Evolutionary conservation across 2,888 invertebrate genomes (phyloP).

Genomic region (Sialis lutaria): DNA sequence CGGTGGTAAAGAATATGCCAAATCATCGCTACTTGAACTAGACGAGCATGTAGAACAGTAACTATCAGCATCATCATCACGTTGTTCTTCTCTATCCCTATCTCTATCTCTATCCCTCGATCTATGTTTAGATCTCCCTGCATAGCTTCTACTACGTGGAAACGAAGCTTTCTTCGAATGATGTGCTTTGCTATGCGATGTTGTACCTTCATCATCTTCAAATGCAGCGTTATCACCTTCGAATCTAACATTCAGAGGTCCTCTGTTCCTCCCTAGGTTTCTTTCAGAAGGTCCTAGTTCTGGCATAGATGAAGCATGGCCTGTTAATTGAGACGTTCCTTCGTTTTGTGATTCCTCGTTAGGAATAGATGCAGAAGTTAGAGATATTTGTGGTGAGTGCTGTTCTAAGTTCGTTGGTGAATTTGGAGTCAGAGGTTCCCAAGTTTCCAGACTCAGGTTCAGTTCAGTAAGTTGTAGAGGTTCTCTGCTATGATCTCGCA

Average conservation of each 20-base stretch:
- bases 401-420: not conserved
- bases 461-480: conserved; percentile 40
- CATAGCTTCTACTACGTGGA: conserved; percentile 34
- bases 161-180: conserved; percentile 21
- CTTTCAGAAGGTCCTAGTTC: conserved; percentile 27
- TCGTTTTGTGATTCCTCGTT: conserved; percentile 12
- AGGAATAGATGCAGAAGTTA: not conserved
- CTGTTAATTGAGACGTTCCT: conserved; percentile 10
- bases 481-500: conserved; percentile 37
- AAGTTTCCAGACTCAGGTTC: conserved; percentile 32
- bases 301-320: conserved; percentile 42
- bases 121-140: conserved; percentile 25
- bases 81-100: conserved; percentile 19
- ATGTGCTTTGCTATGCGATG: conserved; percentile 19
- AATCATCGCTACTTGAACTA: conserved; percentile 71
- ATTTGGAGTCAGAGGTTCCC: conserved; percentile 23
- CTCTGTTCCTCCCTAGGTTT: conserved; percentile 20
- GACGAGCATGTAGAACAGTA: conserved; percentile 83
- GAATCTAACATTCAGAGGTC: conserved; percentile 30
- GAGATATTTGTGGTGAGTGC: too few relatives aligned
- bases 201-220: conserved; percentile 24
- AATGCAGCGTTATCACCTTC: conserved; percentile 31
- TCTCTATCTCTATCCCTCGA: conserved; percentile 19
- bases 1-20: conserved; percentile 72
- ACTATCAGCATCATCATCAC: conserved; percentile 52